phyloP scores from a whole-genome alignment of 2,113 vertebrate species.

The Mus musculus region GRCm39 chr12:3725001-3725500 shows the following conservation, averaged over 20 bases:
- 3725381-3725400: constrained; percentile 28
- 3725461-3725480: background rate
- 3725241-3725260: background rate
- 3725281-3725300: background rate
- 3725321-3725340: background rate
- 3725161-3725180: background rate
- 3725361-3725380: background rate
- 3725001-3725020: background rate
- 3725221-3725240: background rate
- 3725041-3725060: background rate
- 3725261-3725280: background rate
- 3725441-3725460: background rate
- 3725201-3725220: background rate
- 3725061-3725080: background rate
- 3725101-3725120: background rate
- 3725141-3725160: background rate
- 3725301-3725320: background rate
- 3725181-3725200: background rate
- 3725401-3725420: constrained; percentile 18
- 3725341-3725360: background rate
- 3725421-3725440: background rate
- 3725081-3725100: fast-evolving
- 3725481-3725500: background rate
- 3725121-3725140: background rate
- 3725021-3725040: background rate